Base-by-base conservation (phyloP, 2,797 vertebrate genomes). In the Todus mexicanus region DNA sequence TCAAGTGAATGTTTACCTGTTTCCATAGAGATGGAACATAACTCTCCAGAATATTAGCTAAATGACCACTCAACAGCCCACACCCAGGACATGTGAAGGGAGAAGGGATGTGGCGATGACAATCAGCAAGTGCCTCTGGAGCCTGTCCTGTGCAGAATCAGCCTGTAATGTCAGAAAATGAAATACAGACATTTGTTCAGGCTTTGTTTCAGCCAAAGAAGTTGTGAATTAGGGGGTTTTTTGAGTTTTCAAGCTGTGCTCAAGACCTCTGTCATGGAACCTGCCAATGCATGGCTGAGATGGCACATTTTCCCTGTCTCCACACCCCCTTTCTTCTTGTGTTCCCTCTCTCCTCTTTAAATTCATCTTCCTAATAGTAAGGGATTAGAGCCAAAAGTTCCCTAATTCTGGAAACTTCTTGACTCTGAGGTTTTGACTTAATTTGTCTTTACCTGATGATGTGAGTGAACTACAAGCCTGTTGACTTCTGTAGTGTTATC, bases 391-490 rank as follows among this genome's bases (percentile, higher is more conserved):
- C 92, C 92, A 93, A 93, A 92, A 61, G 35, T 77, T 71, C 38
- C 31, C 42, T 77, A 56, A 80, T 60, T 91, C 53, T 90, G 78
- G 77, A 87, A 94, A 87, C 38, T 42, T n/a, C 2, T 10, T 74
- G 53, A 10, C 71, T 84, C 61, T 71, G 88, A 89, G 74, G 40
- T 88, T 93, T 83, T 81, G 68, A 27, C 48, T 95, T 81, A 45
- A 92, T 94, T 91, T 92, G 50, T 84, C 85, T 96, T 91, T 76
- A 90, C 90, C 80, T 94, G 88, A 65, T 87, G 93, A 91, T 83
- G 78, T 94, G 90, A 90, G 68, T 37, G 90, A 94, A 13, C 85
- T 92, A 40, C 74, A 89, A 59, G 83, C 64, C 71, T 59, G 61
- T 51, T 93, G 93, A 94, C 85, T 94, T 71, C 77, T 5, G 16